Conservation (phyloP, 2,113 vertebrate genomes). For the Fulmarus glacialis region DNA sequence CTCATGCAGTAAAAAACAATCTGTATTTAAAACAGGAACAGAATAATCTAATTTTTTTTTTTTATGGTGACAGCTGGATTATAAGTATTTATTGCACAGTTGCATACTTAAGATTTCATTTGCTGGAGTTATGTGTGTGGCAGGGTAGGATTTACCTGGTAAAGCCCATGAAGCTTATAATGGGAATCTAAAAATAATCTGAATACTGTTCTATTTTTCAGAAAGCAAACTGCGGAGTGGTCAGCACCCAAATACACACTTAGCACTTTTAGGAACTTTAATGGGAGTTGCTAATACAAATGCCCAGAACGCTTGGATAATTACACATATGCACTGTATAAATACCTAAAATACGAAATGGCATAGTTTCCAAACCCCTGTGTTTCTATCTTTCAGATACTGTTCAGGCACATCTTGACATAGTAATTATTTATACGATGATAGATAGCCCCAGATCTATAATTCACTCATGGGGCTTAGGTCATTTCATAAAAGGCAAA, state of each 20-base stretch:
- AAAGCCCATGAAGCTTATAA: not conserved
- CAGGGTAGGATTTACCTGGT: not conserved
- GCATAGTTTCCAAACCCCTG: not conserved
- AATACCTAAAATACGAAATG: not conserved
- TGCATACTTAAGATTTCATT: not conserved
- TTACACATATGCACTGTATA: not conserved
- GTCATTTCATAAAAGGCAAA: conserved; percentile 22
- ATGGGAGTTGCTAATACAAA: not conserved
- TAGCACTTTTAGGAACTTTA: not conserved
- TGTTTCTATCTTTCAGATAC: not conserved
- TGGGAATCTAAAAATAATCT: not conserved
- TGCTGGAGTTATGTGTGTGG: not conserved
- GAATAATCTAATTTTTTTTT: not conserved
- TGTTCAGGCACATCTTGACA: not conserved
- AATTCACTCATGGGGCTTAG: conserved; percentile 31
- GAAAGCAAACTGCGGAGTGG: not conserved
- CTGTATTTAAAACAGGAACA: not conserved
- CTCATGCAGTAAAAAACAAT: not conserved
- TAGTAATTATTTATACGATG: conserved; percentile 24
- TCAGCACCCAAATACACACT: not conserved
- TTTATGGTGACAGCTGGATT: not conserved
- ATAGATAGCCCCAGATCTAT: conserved; percentile 5
- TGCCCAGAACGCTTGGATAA: not conserved
- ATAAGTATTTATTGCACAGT: not conserved
- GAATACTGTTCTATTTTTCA: not conserved